Percentiles rank a stretch among this genome's conserved stretches.
Evolutionary conservation across 2,113 vertebrate genomes (phyloP).

Genomic region (Microtus richardsoni): DNA sequence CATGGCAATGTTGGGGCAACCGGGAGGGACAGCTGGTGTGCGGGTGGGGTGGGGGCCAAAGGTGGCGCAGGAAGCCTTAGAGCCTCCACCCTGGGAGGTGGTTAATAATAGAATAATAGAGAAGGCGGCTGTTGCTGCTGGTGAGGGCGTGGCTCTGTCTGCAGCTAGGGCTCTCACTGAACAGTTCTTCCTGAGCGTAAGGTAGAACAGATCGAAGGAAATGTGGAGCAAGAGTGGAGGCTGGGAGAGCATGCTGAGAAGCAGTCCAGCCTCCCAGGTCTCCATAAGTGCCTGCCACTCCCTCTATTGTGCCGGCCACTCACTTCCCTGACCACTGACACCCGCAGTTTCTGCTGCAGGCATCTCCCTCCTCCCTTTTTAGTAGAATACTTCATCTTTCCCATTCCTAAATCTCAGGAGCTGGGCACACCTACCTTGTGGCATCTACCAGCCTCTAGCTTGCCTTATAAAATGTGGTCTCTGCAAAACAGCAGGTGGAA

Average conservation of each 20-base stretch:
- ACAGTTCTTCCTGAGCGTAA: constrained; percentile 6
- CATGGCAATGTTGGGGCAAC: not conserved
- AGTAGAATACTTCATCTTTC: not conserved
- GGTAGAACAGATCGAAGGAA: not conserved
- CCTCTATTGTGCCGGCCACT: not conserved
- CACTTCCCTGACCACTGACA: not conserved
- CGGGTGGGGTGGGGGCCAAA: constrained; percentile 46
- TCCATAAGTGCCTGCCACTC: not conserved
- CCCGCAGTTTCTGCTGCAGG: not conserved
- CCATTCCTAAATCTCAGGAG: not conserved
- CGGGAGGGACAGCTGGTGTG: constrained; percentile 55
- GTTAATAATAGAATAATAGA: constrained; percentile 82
- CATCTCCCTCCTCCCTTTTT: not conserved
- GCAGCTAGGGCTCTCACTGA: not conserved
- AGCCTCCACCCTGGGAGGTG: constrained; percentile 50
- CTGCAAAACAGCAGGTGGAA: not conserved
- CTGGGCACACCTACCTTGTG: not conserved
- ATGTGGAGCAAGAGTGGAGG: not conserved
- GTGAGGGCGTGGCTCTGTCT: constrained; percentile 37
- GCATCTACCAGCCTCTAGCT: too few relatives aligned
- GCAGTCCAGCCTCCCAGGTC: not conserved
- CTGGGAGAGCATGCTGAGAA: not conserved
- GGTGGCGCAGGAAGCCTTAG: constrained; percentile 3
- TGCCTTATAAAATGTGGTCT: not conserved
- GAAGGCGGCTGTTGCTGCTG: constrained; percentile 66